These are phyloP conservation scores for Reinhardtius hippoglossoides DNA, from an alignment of 2,113 vertebrate genomes.

Conservation along the genomic window DNA sequence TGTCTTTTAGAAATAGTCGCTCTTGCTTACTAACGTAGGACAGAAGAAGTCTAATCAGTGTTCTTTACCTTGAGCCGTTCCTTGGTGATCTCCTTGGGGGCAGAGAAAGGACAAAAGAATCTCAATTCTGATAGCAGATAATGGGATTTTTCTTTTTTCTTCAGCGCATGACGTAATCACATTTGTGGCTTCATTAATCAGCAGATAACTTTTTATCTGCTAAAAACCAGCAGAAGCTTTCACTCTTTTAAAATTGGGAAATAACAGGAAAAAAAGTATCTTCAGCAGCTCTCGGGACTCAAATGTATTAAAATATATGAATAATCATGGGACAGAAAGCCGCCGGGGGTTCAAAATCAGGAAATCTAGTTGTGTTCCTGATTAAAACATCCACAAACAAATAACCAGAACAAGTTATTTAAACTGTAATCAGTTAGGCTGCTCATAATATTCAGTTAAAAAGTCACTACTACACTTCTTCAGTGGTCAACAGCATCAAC, in stretches of 20 bases:
- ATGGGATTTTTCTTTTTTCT: conserved; percentile 14
- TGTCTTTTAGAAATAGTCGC: conserved; percentile 48
- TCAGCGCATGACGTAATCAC: conserved; percentile 31
- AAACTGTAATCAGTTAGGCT: too few species aligned
- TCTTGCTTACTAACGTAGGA: conserved; percentile 19
- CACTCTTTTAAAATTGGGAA: too few species aligned
- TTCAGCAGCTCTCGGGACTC: conserved; percentile 4
- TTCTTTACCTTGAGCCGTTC: conserved; percentile 77
- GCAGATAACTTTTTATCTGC: conserved; percentile 45
- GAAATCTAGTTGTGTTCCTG: too few species aligned
- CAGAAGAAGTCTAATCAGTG: conserved; percentile 48
- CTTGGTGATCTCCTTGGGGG: conserved; percentile 72
- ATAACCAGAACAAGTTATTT: too few species aligned
- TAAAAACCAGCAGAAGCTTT: conserved; percentile 7
- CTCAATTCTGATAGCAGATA: conserved; percentile 53
- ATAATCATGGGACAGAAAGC: background rate
- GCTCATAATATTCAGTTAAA: too few species aligned
- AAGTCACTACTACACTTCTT: too few species aligned
- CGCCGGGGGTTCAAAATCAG: background rate
- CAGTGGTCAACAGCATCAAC: too few species aligned
- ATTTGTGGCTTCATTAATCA: conserved; percentile 58
- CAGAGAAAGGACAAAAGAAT: conserved; percentile 55
- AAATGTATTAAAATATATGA: conserved; percentile 6
- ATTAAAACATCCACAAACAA: too few species aligned
- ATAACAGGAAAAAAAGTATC: background rate